Evolutionary conservation across 2,888 invertebrate species (phyloP).

Genomic region (Caenorhabditis drosophilae): DNA sequence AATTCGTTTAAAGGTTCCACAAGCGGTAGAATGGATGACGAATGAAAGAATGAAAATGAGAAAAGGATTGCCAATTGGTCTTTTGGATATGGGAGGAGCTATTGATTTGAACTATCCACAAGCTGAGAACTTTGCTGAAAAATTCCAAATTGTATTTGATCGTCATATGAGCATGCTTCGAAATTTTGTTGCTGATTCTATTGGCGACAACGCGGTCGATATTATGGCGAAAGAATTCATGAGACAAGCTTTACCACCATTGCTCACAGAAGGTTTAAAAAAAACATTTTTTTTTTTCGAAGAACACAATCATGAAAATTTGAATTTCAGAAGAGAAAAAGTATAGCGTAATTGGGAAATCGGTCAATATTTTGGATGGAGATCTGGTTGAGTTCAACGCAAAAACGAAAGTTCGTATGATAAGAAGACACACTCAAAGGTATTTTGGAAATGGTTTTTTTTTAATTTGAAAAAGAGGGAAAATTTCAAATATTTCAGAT

Average conservation of each 20-base stretch:
- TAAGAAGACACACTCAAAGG: conserved; percentile 63
- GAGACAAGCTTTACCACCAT: conserved; percentile 86
- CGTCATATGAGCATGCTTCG: conserved; percentile 46
- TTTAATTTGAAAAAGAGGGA: conserved; percentile 1
- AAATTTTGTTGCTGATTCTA: conserved; percentile 69
- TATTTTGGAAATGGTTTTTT: conserved; percentile 40
- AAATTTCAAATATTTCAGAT: conserved; percentile 35
- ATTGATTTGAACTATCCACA: conserved; percentile 46
- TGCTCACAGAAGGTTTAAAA: conserved; percentile 65
- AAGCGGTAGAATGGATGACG: conserved; percentile 31
- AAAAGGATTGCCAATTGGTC: conserved; percentile 41
- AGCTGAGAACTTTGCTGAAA: conserved; percentile 48
- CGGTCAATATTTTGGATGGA: conserved; percentile 27
- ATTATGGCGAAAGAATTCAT: conserved; percentile 83
- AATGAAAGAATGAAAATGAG: conserved; percentile 33
- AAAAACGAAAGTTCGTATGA: conserved; percentile 50
- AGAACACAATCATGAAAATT: no score
- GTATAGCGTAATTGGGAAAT: conserved; percentile 27
- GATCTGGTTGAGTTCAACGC: conserved; percentile 37
- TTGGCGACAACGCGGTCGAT: conserved; percentile 83
- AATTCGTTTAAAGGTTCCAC: conserved; percentile 18
- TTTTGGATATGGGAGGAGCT: conserved; percentile 58
- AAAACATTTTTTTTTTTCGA: conserved; percentile 6
- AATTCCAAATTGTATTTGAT: conserved; percentile 49
- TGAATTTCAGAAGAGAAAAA: conserved; percentile 36